Evolutionary conservation across 2,113 vertebrate genomes (phyloP).

Genomic region (Edolisoma coerulescens): DNA sequence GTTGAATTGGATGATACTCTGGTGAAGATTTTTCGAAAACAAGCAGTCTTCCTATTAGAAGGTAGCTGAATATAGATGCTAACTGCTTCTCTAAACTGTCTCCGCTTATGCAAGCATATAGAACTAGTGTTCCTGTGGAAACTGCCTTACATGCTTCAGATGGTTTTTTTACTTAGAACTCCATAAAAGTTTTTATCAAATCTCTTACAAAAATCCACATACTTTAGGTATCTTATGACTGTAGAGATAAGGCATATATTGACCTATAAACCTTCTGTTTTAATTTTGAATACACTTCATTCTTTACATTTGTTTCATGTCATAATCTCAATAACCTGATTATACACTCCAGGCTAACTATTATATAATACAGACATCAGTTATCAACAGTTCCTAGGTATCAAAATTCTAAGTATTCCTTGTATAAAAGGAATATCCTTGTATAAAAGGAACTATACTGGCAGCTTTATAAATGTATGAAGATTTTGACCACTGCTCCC

Average conservation of each 20-base stretch:
- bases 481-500: neutral
- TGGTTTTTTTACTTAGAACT: neutral
- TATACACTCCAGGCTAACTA: neutral
- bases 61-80: conserved; percentile 72
- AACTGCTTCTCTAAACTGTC: conserved; percentile 15
- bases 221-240: neutral
- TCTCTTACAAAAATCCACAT: neutral
- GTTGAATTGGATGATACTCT: conserved; percentile 85
- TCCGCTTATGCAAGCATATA: neutral
- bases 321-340: neutral
- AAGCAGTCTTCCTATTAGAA: conserved; percentile 92
- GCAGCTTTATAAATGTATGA: neutral
- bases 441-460: neutral
- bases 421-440: no score
- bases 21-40: conserved; percentile 94
- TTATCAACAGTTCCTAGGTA: neutral
- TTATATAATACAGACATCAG: neutral
- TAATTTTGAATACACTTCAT: neutral
- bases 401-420: neutral
- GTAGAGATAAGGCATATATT: neutral
- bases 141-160: neutral
- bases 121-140: neutral
- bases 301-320: neutral
- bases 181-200: neutral
- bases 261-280: neutral